phyloP scores from a whole-genome alignment of 2,797 vertebrate genomes.

The Pangasius sanitwongsei region DNA sequence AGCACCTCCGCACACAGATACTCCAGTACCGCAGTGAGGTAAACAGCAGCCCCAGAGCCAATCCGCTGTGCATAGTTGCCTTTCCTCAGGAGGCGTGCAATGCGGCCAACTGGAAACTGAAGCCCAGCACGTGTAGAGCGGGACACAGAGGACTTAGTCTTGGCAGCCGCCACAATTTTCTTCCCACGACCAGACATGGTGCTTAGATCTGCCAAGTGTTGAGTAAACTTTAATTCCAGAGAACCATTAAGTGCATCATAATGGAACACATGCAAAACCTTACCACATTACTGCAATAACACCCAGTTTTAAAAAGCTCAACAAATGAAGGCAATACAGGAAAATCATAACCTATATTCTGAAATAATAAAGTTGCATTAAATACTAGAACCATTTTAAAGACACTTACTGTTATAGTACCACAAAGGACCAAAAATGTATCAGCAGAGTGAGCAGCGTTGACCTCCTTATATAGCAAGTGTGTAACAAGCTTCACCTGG shows the following conservation, averaged over 20 bases:
- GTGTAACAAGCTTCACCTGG: neutral
- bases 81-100: slow-evolving; percentile 71
- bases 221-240: neutral
- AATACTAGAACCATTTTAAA: neutral
- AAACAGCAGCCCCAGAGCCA: slow-evolving; percentile 68
- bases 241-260: neutral
- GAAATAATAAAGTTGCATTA: neutral
- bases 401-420: neutral
- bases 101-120: slow-evolving; percentile 76
- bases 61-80: slow-evolving; percentile 68
- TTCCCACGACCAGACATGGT: slow-evolving; percentile 80
- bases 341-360: neutral
- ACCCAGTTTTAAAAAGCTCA: no score
- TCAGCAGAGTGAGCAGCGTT: accelerated
- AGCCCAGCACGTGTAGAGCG: slow-evolving; percentile 71
- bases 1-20: slow-evolving; percentile 79
- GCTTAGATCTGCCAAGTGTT: neutral
- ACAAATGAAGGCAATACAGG: neutral
- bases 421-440: no score
- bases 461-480: neutral
- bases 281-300: no score
- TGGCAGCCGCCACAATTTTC: slow-evolving; percentile 62
- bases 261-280: neutral
- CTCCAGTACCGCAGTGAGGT: slow-evolving; percentile 75
- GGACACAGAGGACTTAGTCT: slow-evolving; percentile 9